Conservation (phyloP, 2,888 invertebrate genomes). For the Sarcophaga carnaria region DNA sequence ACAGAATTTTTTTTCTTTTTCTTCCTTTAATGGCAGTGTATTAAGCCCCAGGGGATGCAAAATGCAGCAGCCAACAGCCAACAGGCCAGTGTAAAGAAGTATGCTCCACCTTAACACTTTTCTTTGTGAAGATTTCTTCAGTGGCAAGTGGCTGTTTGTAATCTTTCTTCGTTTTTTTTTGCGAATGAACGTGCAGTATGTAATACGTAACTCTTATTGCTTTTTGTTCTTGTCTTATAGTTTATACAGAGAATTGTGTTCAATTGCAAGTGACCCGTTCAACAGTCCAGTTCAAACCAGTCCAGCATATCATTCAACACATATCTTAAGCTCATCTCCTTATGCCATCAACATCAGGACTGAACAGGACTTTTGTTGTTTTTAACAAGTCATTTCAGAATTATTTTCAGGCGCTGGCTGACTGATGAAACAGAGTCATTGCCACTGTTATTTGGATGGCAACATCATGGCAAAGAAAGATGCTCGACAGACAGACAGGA, state of each 20-base stretch:
- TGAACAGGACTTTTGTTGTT: constrained; percentile 11
- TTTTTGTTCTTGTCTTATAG: too few species aligned
- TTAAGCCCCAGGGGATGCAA: constrained; percentile 47
- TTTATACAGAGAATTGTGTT: too few species aligned
- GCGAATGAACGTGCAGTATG: too few species aligned
- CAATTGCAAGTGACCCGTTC: constrained; percentile 1
- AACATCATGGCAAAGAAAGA: not conserved
- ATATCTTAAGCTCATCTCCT: constrained; percentile 1
- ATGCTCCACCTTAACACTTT: constrained; percentile 1
- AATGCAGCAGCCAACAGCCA: constrained; percentile 42
- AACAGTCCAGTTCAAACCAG: not conserved
- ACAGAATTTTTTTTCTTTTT: not conserved
- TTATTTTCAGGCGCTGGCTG: constrained; percentile 9
- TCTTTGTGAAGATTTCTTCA: not conserved
- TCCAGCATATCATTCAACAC: constrained; percentile 6
- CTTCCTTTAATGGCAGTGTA: not conserved
- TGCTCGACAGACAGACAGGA: constrained; percentile 16
- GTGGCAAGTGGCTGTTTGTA: constrained; percentile 27
- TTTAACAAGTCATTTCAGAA: constrained; percentile 40
- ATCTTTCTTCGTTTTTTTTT: not conserved
- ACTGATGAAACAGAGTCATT: constrained; percentile 52
- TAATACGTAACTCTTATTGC: too few species aligned
- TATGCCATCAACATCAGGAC: constrained; percentile 1
- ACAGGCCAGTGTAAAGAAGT: constrained; percentile 14
- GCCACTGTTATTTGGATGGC: constrained; percentile 34